These are phyloP conservation scores for Apistogramma diplotaenia DNA, from an alignment of 2,113 vertebrate species.

Conservation along the genomic window DNA sequence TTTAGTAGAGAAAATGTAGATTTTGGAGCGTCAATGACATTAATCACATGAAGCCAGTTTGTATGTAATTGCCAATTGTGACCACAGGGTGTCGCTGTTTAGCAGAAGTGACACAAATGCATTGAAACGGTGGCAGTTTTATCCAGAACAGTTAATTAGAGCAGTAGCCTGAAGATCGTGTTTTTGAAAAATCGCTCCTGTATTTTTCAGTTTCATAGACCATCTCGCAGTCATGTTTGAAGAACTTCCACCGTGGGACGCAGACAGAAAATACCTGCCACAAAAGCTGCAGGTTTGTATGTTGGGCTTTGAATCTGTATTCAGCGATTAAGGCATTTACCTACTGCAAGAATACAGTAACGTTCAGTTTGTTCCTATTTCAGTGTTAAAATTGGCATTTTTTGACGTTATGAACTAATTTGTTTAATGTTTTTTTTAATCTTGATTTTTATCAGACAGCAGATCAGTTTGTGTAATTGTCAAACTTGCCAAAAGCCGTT, in stretches of 20 bases:
- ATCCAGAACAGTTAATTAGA: fast-evolving
- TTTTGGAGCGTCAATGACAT: fast-evolving
- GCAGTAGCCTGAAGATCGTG: not conserved
- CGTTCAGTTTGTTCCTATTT: too few relatives aligned
- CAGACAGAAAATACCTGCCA: conserved; percentile 85
- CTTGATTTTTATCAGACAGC: not conserved
- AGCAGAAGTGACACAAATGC: fast-evolving
- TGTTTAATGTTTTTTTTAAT: too few relatives aligned
- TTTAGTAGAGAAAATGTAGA: not conserved
- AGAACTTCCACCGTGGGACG: conserved; percentile 89
- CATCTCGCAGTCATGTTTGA: conserved; percentile 93
- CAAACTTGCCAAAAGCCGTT: not conserved
- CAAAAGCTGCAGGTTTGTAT: conserved; percentile 85
- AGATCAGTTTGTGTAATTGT: fast-evolving
- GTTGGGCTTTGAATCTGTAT: not conserved
- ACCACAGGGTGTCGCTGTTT: not conserved
- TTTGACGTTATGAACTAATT: too few relatives aligned
- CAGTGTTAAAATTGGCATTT: too few relatives aligned
- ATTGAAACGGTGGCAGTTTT: not conserved
- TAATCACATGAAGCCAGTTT: not conserved
- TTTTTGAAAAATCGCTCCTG: not conserved
- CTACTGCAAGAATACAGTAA: too few relatives aligned
- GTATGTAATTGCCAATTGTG: not conserved
- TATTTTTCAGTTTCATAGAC: conserved; percentile 83
- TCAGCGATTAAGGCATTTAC: too few relatives aligned